phyloP scores from a whole-genome alignment of 1,140 invertebrate species.

The Eriocheir sinensis region DNA sequence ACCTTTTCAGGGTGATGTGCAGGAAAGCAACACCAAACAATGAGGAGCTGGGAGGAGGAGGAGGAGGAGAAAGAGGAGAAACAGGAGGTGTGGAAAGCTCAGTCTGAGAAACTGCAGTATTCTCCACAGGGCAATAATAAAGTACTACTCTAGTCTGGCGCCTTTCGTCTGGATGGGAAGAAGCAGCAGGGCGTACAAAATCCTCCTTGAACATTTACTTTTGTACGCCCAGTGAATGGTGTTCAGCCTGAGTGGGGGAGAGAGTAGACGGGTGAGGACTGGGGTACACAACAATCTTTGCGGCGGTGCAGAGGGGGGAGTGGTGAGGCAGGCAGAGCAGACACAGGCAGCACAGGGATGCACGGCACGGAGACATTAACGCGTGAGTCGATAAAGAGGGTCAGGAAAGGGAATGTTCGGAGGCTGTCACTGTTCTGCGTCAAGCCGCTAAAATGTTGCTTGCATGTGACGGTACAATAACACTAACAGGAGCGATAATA shows the following conservation, averaged over 20 bases:
- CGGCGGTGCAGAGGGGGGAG: no score
- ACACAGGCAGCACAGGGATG: background rate
- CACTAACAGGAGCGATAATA: no score
- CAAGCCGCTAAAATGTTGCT: background rate
- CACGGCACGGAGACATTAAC: background rate
- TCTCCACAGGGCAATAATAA: background rate
- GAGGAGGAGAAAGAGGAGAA: background rate
- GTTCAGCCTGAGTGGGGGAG: no score
- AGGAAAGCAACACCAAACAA: constrained; percentile 1
- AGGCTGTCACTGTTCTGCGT: background rate
- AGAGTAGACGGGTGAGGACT: no score
- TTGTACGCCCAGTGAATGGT: no score
- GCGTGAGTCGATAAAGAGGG: background rate
- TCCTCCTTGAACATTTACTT: no score
- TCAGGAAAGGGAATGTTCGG: background rate
- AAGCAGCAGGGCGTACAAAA: background rate
- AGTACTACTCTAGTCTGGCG: background rate
- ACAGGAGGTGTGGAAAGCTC: background rate
- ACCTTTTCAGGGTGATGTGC: background rate
- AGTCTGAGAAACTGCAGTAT: background rate
- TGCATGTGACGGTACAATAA: no score
- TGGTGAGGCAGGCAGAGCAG: no score
- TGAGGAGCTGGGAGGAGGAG: background rate
- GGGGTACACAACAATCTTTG: no score
- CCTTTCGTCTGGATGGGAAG: background rate